phyloP scores from a whole-genome alignment of 1,140 invertebrate species.

The Drosophila bifasciata region DNA sequence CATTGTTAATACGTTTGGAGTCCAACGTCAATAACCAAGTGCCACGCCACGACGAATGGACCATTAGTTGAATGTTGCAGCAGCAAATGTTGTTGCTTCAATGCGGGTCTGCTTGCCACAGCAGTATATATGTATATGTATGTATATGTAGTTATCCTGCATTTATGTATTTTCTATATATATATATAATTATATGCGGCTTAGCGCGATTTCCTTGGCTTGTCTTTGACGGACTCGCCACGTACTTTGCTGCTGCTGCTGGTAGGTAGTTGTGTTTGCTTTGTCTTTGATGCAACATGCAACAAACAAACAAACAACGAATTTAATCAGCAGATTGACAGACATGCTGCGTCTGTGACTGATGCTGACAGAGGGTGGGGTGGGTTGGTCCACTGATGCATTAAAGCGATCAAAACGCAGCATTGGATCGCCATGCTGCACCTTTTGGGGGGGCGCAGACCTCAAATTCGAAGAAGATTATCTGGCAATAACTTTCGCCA shows the following conservation, averaged over 20 bases:
- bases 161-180: slow-evolving; percentile 57
- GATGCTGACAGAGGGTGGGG: too few relatives aligned
- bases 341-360: too few relatives aligned
- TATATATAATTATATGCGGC: slow-evolving; percentile 69
- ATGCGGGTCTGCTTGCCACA: slow-evolving; percentile 58
- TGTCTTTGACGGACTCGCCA: slow-evolving; percentile 26
- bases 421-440: not conserved
- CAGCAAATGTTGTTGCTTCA: slow-evolving; percentile 54
- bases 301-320: slow-evolving; percentile 6
- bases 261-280: not conserved
- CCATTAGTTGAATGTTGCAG: slow-evolving; percentile 71
- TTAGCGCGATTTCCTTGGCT: slow-evolving; percentile 32
- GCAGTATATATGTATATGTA: slow-evolving; percentile 13
- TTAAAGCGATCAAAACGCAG: not conserved
- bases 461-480: slow-evolving; percentile 57
- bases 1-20: slow-evolving; percentile 81
- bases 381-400: too few relatives aligned
- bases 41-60: slow-evolving; percentile 82
- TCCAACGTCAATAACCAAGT: slow-evolving; percentile 81
- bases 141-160: slow-evolving; percentile 29
- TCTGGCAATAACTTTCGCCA: slow-evolving; percentile 64
- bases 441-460: not conserved
- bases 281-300: slow-evolving; percentile 5
- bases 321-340: slow-evolving; percentile 31
- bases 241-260: not conserved